phyloP scores from a whole-genome alignment of 2,888 invertebrate species.

The Lasius platythorax region DNA sequence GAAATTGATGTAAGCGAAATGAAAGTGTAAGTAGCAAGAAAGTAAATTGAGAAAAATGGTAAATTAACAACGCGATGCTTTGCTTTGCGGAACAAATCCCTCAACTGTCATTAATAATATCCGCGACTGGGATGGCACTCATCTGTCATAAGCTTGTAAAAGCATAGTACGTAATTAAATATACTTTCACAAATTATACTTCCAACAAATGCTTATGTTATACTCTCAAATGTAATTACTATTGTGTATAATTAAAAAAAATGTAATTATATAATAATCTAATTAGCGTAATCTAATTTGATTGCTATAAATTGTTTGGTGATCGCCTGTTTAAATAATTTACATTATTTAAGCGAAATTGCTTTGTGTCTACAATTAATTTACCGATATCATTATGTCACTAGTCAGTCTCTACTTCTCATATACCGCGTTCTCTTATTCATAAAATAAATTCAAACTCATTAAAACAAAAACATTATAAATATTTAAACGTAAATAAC shows the following conservation, averaged over 20 bases:
- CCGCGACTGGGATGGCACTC: neutral
- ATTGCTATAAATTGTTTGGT: neutral
- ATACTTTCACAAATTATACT: conserved; percentile 2
- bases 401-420: conserved; percentile 17
- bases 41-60: conserved; percentile 25
- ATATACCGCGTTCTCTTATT: neutral
- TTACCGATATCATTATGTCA: conserved; percentile 13
- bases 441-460: neutral
- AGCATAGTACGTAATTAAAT: conserved; percentile 21
- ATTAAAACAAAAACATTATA: neutral
- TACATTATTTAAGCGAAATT: conserved; percentile 15
- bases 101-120: conserved; percentile 25
- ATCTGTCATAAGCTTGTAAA: neutral
- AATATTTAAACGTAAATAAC: neutral
- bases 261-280: neutral
- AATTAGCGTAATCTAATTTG: neutral
- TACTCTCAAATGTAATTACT: no score
- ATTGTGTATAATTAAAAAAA: neutral
- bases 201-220: neutral
- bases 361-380: conserved; percentile 18
- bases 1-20: conserved; percentile 54
- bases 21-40: conserved; percentile 18
- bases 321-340: conserved; percentile 9
- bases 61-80: conserved; percentile 19
- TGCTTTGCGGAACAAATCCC: conserved; percentile 27